Percentiles rank a stretch among this genome's conserved stretches.
Evolutionary conservation across 2,797 vertebrate genomes (phyloP).

Genomic region (Stomatorhinus walkeri): DNA sequence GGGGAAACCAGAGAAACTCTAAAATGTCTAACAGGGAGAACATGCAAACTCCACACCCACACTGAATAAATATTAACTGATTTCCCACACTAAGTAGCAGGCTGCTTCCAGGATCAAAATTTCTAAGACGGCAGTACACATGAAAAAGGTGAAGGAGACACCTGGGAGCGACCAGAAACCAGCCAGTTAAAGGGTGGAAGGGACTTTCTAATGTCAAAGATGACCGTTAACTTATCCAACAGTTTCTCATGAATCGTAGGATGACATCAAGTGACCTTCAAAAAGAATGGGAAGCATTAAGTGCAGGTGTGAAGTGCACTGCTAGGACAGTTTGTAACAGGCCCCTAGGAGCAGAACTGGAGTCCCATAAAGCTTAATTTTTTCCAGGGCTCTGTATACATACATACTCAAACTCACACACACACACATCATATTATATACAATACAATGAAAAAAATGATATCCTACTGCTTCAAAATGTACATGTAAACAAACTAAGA

Average conservation of each 20-base stretch:
- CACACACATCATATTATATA: not conserved
- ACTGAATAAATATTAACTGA: not conserved
- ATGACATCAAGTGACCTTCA: not conserved
- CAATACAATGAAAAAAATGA: not conserved
- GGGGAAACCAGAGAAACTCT: not conserved
- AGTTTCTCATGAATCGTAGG: not conserved
- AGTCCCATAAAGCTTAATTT: too few relatives aligned
- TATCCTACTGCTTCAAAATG: not conserved
- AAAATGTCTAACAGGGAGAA: not conserved
- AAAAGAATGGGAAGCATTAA: not conserved
- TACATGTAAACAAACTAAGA: not conserved
- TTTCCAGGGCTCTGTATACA: too few relatives aligned
- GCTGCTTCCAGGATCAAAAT: not conserved
- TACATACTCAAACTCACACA: too few relatives aligned
- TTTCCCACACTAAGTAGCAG: not conserved
- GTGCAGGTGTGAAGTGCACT: not conserved
- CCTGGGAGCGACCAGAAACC: not conserved
- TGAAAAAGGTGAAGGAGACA: not conserved
- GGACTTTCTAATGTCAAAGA: not conserved
- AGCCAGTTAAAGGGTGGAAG: not conserved
- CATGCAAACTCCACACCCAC: not conserved
- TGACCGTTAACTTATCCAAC: not conserved
- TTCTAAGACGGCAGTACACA: not conserved
- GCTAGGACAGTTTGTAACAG: too few relatives aligned
- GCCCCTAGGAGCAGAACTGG: not conserved